Conservation (phyloP, 2,888 invertebrate genomes). For the Cheilosia urbana region DNA sequence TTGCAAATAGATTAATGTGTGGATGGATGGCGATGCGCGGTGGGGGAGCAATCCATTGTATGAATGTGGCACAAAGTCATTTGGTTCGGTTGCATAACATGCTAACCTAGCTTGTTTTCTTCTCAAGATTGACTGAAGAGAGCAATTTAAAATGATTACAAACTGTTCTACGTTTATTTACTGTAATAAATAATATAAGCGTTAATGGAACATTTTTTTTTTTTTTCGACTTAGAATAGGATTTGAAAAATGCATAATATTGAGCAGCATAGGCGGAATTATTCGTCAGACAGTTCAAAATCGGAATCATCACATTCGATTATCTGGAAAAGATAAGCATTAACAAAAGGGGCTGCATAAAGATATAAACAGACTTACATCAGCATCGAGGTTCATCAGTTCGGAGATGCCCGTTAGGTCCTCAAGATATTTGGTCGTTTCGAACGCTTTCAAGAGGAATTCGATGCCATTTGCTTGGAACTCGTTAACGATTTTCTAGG, state of each 20-base stretch:
- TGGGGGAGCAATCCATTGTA: slow-evolving; percentile 51
- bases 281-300: slow-evolving; percentile 78
- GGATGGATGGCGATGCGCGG: slow-evolving; percentile 8
- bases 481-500: slow-evolving; percentile 83
- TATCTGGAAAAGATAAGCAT: slow-evolving; percentile 78
- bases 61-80: slow-evolving; percentile 59
- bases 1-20: slow-evolving; percentile 65
- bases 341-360: neutral
- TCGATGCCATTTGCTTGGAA: slow-evolving; percentile 86
- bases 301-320: slow-evolving; percentile 82
- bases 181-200: slow-evolving; percentile 27
- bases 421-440: slow-evolving; percentile 92
- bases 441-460: slow-evolving; percentile 92
- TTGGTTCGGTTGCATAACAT: slow-evolving; percentile 60
- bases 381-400: slow-evolving; percentile 86
- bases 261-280: slow-evolving; percentile 1
- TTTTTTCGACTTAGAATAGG: slow-evolving; percentile 9
- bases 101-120: slow-evolving; percentile 13
- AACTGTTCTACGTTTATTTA: slow-evolving; percentile 32
- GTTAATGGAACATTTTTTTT: slow-evolving; percentile 3
- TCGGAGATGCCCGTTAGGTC: slow-evolving; percentile 92
- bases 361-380: slow-evolving; percentile 80
- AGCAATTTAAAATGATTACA: slow-evolving; percentile 29
- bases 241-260: slow-evolving; percentile 16
- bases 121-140: slow-evolving; percentile 3